Evolutionary conservation across 2,888 invertebrate species (phyloP), one percentile per base, ranked within the genome.

Genomic region (Glaucopsyche alexis): DNA sequence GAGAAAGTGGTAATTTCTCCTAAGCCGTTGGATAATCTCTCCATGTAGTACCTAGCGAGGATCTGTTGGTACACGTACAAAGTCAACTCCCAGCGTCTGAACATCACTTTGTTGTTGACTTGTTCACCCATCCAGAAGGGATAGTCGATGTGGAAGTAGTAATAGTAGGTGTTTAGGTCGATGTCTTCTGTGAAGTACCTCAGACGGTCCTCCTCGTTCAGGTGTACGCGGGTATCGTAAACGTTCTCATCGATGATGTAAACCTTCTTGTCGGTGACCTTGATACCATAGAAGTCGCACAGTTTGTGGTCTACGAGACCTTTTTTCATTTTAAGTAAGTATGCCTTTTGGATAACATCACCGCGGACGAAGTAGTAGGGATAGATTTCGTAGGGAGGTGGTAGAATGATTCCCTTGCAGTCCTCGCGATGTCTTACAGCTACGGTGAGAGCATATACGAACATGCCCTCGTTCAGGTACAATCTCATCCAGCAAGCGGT

Each of bases 171-270:
- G 85, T 95, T 95, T 9, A 95, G 87, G 74, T 94, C 95, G 78
- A 95, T 93, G 79, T 95, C 95, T 83, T 95, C 95, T 14, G 94
- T 94, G 85, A 95, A 95, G 84, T 95, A 95, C 75, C 94, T 93
- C 38, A 95, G 86, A 71, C 85, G 92, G 81, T 94, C 94, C 78
- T 95, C 95, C 1, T 89, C 86, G 79, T 93, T 93, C 65, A 93
- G 85, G 77, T 90, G 87, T 16, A 86, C 94, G 80, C 94, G 93
- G 82, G 79, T 87, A 82, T 93, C 95, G 74, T 94, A 95, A 80
- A 95, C 93, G 85, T 96, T 96, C 52, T 95, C 94, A 74, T 95
- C 94, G 75, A 96, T 94, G 16, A 95, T 93, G 80, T 94, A 94
- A 7, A 93, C 87, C 71, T 94, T 88, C 65, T 94, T 90, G 76